Evolutionary conservation across 2,888 invertebrate species (phyloP).

Genomic region (Lepidochrysops patricia): DNA sequence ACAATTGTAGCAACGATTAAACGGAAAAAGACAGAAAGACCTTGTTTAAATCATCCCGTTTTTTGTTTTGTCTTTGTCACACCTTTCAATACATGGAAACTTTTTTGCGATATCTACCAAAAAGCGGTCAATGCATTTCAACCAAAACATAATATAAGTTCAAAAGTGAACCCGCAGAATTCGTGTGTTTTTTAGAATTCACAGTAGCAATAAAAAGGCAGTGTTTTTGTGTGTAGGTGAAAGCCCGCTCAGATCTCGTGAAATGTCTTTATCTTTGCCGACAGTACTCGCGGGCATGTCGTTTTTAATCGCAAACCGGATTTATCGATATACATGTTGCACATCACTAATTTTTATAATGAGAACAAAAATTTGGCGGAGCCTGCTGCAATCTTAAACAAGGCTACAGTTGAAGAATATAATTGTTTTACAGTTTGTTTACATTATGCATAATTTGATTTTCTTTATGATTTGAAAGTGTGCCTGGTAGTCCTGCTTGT

Average conservation of each 20-base stretch:
- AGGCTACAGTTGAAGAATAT: no score
- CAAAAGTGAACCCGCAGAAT: slow-evolving; percentile 9
- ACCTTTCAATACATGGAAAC: not conserved
- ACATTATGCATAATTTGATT: no score
- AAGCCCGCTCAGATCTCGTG: slow-evolving; percentile 38
- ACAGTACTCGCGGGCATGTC: slow-evolving; percentile 34
- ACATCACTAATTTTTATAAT: slow-evolving; percentile 25
- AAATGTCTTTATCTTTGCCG: slow-evolving; percentile 57
- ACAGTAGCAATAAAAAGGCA: slow-evolving; percentile 18
- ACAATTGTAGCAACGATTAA: no score
- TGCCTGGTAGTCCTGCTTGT: not conserved
- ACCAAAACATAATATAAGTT: not conserved
- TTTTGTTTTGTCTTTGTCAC: not conserved
- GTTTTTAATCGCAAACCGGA: slow-evolving; percentile 31
- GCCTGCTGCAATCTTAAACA: not conserved
- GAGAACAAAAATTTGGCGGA: not conserved
- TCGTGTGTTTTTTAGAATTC: not conserved
- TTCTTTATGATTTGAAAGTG: not conserved
- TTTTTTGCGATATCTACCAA: not conserved
- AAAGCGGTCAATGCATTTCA: not conserved
- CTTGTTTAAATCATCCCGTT: not conserved
- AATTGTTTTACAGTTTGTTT: no score
- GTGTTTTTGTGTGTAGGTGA: slow-evolving; percentile 37
- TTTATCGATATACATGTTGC: slow-evolving; percentile 32
- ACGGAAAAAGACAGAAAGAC: not conserved